Evolutionary conservation across 53 echinoderm and acorn worm species (phyloP), one percentile per base, ranked within the genome.

Genomic region (Apostichopus leukothele): DNA sequence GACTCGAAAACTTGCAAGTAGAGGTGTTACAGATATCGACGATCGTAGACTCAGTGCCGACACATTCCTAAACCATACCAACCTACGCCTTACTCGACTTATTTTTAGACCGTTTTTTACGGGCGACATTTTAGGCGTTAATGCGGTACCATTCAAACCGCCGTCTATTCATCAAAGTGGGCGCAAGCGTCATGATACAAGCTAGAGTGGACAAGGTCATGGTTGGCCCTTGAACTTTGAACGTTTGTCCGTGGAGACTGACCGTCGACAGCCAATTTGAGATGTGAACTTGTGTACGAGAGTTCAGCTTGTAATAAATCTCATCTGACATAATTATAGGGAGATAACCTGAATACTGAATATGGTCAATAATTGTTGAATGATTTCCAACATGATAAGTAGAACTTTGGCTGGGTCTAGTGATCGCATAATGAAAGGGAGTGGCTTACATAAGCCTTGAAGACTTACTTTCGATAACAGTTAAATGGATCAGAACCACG

Each of bases 1-100:
- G 79, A 77, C 52, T 77, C 78, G 16, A 63, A 63, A 11, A 63
- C 53, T 53, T 5, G 53, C 79, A 53, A 51, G 1, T 39, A 53
- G 51, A 79, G 79, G 79, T 79, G 79, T 53, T 53, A 39, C 13
- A n/a, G 51, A 19, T 50, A 79, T 79, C 51, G 79, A 52, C 19
- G 50, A 16, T 51, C 11, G n/a, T 52, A 79, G 79, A 79, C 79
- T 52, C 19, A 19, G 53, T 79, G 79, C 51, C 79, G 79, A 50
- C 79, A 51, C 1, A 50, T 79, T 79, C 79, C 63, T 63, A 9
- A 63, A 63, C 9, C 11, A 63, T 16, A 63, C 63, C 63, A 16
- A 63, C 11, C 11, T 63, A 63, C 63, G 0, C 63, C 63, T 63
- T 63, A 11, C 63, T 16, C 63, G 0, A 13, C 12, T 63, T 11